Conservation (phyloP, 2,888 invertebrate genomes). For the Tetheella fluctuosa region DNA sequence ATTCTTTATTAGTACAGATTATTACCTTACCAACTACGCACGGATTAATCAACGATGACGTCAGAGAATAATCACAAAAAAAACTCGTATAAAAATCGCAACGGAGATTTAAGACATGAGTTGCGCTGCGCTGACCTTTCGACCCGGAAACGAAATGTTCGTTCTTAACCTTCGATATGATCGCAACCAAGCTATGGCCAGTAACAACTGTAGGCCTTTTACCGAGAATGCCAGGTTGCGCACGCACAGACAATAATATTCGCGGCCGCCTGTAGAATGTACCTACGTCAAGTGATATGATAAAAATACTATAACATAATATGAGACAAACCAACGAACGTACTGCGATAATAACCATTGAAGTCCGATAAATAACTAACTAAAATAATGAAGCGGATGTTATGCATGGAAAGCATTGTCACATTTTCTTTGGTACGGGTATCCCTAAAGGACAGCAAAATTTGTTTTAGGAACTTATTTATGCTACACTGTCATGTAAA, state of each 20-base stretch:
- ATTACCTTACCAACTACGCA: background rate
- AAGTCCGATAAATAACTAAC: too few species aligned
- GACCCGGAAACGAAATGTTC: slow-evolving; percentile 52
- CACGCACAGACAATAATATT: background rate
- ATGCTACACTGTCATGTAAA: background rate
- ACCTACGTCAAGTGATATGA: slow-evolving; percentile 4
- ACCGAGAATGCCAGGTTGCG: slow-evolving; percentile 1
- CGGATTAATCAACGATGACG: background rate
- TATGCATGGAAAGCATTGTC: too few species aligned
- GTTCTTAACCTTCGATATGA: slow-evolving; percentile 53
- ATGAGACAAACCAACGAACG: background rate
- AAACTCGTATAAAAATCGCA: slow-evolving; percentile 11
- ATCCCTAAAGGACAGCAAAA: background rate
- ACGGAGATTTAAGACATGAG: slow-evolving; percentile 21
- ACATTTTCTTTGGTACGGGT: too few species aligned
- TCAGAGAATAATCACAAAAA: background rate
- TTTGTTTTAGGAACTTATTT: background rate
- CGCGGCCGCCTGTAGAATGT: background rate
- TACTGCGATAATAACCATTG: background rate
- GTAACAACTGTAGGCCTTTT: slow-evolving; percentile 22
- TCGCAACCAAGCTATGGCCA: slow-evolving; percentile 16
- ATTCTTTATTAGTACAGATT: too few species aligned
- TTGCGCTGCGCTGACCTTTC: slow-evolving; percentile 56
- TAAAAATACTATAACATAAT: background rate
- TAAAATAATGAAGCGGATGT: too few species aligned